A percentile compares a stretch with the other conserved stretches of the same genome.
Evolutionary conservation across 2,888 invertebrate species (phyloP).

Genomic region (Volucella inanis): DNA sequence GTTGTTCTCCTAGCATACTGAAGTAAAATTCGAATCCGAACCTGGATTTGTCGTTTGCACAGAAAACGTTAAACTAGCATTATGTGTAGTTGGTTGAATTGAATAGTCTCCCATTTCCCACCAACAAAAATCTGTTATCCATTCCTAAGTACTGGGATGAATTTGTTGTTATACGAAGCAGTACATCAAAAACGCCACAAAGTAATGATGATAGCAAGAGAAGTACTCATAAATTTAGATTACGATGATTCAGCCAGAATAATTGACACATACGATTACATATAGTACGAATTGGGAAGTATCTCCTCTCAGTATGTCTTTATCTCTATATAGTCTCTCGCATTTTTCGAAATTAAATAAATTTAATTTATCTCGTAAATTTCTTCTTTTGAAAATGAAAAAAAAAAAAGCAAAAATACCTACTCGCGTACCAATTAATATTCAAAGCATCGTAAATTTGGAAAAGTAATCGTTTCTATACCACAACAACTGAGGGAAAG

Average conservation of each 20-base stretch:
- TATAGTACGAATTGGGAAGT: neutral
- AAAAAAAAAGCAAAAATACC: neutral
- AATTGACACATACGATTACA: conserved; percentile 3
- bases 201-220: neutral
- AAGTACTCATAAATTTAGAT: conserved; percentile 38
- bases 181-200: neutral
- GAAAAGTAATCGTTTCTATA: conserved; percentile 47
- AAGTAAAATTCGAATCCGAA: neutral
- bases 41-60: neutral
- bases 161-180: conserved; percentile 4
- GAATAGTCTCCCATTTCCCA: too few species aligned
- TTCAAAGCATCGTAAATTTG: conserved; percentile 60
- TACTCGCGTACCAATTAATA: conserved; percentile 46
- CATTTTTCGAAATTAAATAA: conserved; percentile 49
- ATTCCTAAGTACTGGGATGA: conserved; percentile 15
- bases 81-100: too few species aligned
- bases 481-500: neutral
- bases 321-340: neutral
- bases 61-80: too few species aligned
- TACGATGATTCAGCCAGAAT: conserved; percentile 29
- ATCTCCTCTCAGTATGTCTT: neutral
- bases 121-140: neutral
- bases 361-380: conserved; percentile 49
- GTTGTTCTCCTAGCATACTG: neutral
- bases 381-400: conserved; percentile 7